Percentiles rank a stretch among this genome's conserved stretches.
These are phyloP conservation scores for human DNA, from an alignment of 2,113 vertebrate species.

Conservation along the genomic window DNA sequence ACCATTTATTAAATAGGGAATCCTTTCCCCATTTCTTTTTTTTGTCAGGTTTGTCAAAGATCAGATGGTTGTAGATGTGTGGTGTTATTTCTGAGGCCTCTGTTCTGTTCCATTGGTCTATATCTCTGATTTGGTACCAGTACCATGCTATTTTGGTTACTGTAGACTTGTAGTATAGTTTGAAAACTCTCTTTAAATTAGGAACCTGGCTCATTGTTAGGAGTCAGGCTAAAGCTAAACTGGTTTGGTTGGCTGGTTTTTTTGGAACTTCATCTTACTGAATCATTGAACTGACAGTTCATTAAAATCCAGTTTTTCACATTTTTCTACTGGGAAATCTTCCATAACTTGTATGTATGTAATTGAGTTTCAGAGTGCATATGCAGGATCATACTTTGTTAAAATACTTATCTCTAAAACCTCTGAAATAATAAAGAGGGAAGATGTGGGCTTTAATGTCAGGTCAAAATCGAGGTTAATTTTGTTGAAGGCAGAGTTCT, in stretches of 20 bases:
- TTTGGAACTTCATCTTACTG: neutral
- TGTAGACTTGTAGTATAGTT: no score
- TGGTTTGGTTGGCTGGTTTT: neutral
- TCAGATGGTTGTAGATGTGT: no score
- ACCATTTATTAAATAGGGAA: no score
- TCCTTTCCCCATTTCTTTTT: no score
- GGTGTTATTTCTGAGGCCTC: no score
- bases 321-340: conserved; percentile 1
- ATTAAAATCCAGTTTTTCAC: neutral
- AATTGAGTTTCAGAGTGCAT: neutral
- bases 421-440: neutral
- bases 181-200: neutral
- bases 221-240: neutral
- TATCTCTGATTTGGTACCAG: no score
- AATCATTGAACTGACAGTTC: neutral
- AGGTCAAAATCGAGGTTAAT: neutral
- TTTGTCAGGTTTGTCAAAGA: no score
- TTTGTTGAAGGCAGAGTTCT: neutral
- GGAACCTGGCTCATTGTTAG: neutral
- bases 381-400: neutral
- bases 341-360: neutral
- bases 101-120: no score
- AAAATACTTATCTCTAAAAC: neutral
- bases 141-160: no score
- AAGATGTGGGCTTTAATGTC: neutral